Conservation (phyloP, 2,888 invertebrate genomes). For the Mantis religiosa region DNA sequence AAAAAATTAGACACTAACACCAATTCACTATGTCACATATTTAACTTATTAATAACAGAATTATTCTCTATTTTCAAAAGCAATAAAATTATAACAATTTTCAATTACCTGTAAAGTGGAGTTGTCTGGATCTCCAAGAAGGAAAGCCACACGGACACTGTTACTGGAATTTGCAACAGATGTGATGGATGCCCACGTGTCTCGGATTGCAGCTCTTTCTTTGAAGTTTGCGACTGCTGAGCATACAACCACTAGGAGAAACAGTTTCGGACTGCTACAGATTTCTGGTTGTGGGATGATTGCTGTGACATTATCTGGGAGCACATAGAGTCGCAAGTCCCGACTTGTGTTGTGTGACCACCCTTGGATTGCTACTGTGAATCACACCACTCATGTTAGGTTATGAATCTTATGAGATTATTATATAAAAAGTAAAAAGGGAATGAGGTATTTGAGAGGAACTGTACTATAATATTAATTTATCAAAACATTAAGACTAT, state of each 20-base stretch:
- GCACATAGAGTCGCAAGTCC: slow-evolving; percentile 66
- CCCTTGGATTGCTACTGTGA: slow-evolving; percentile 45
- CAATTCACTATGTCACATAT: too few relatives aligned
- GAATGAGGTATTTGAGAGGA: background rate
- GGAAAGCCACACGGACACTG: slow-evolving; percentile 47
- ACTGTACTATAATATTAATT: background rate
- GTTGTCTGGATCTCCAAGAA: slow-evolving; percentile 58
- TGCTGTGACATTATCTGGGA: slow-evolving; percentile 64
- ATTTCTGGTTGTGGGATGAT: slow-evolving; percentile 46
- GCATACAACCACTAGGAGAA: slow-evolving; percentile 70
- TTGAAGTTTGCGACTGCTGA: slow-evolving; percentile 67
- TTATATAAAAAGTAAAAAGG: background rate
- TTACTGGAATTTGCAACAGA: slow-evolving; percentile 36
- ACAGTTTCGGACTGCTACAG: slow-evolving; percentile 42
- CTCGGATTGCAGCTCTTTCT: slow-evolving; percentile 61
- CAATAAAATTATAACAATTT: background rate
- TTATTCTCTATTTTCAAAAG: background rate
- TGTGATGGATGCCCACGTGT: slow-evolving; percentile 60
- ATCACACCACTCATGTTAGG: background rate
- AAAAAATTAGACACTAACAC: too few relatives aligned
- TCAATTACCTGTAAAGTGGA: slow-evolving; percentile 50
- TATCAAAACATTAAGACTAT: background rate
- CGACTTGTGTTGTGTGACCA: slow-evolving; percentile 73
- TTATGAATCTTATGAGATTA: background rate
- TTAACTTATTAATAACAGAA: too few relatives aligned